Evolutionary conservation across 2,888 invertebrate genomes (phyloP).

Genomic region (Arge pagana): DNA sequence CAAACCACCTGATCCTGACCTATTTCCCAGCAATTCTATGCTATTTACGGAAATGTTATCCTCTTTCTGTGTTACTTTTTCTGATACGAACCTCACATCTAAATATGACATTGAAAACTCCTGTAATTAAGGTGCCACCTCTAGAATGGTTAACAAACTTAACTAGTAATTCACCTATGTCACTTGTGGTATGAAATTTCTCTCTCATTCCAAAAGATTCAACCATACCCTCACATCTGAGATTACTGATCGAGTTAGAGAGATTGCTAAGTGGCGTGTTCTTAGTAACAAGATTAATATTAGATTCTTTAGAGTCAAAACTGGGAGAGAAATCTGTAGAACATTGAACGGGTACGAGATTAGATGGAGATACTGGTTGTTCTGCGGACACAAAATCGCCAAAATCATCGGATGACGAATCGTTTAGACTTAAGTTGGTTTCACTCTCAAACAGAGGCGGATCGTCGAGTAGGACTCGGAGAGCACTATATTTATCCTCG

Average conservation of each 20-base stretch:
- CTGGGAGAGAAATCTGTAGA: conserved; percentile 44
- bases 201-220: conserved; percentile 37
- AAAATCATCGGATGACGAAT: conserved; percentile 54
- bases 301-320: conserved; percentile 42
- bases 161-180: conserved; percentile 38
- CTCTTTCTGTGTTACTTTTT: conserved; percentile 49
- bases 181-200: conserved; percentile 39
- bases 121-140: not conserved
- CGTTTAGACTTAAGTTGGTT: conserved; percentile 26
- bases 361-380: conserved; percentile 32
- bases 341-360: conserved; percentile 24
- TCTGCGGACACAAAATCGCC: conserved; percentile 59
- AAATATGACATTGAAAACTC: conserved; percentile 5
- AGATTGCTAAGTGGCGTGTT: conserved; percentile 42
- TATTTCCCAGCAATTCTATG: conserved; percentile 48
- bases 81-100: conserved; percentile 37
- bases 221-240: conserved; percentile 40
- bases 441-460: conserved; percentile 24
- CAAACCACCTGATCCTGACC: conserved; percentile 40
- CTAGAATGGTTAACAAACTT: not conserved
- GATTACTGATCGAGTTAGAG: conserved; percentile 47
- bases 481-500: conserved; percentile 60
- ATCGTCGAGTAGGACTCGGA: conserved; percentile 55
- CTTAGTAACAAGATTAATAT: conserved; percentile 23
- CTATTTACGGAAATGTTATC: conserved; percentile 54